Percentiles rank a stretch among this genome's conserved stretches.
Conservation (phyloP, 2,797 vertebrate genomes). For the Limosa lapponica region DNA sequence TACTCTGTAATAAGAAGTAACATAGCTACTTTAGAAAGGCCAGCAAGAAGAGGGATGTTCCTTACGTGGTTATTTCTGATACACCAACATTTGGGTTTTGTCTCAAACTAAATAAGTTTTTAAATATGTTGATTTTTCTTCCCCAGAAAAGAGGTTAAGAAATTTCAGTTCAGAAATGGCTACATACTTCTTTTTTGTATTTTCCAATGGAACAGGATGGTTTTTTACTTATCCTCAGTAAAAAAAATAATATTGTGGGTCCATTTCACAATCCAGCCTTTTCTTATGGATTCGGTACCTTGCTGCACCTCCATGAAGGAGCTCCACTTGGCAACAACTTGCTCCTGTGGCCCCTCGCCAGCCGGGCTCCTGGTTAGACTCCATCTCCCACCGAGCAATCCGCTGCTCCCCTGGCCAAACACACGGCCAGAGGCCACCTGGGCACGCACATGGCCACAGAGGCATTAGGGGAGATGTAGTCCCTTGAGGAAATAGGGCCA, state of each 20-base stretch:
- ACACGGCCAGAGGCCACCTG: fast-evolving
- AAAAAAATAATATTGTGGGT: neutral
- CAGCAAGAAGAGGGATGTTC: neutral
- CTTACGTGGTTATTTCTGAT: neutral
- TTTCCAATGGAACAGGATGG: neutral
- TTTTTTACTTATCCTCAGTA: neutral
- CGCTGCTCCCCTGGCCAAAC: fast-evolving
- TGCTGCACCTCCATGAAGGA: neutral
- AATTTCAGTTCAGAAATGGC: neutral
- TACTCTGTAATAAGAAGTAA: neutral
- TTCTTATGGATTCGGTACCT: neutral
- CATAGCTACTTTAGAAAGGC: neutral
- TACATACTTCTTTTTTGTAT: neutral
- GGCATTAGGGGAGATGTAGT: neutral
- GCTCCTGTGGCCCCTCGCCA: fast-evolving
- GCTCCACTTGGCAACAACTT: fast-evolving
- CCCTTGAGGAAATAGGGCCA: fast-evolving
- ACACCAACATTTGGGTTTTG: neutral
- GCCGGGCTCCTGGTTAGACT: neutral
- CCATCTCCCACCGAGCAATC: neutral
- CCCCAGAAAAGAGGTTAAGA: neutral
- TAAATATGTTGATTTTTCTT: neutral
- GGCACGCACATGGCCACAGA: fast-evolving
- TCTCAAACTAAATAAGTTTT: neutral
- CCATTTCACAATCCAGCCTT: neutral